These are phyloP conservation scores for Megaceryle maxima DNA, from an alignment of 2,113 vertebrate genomes.

Conservation along the genomic window DNA sequence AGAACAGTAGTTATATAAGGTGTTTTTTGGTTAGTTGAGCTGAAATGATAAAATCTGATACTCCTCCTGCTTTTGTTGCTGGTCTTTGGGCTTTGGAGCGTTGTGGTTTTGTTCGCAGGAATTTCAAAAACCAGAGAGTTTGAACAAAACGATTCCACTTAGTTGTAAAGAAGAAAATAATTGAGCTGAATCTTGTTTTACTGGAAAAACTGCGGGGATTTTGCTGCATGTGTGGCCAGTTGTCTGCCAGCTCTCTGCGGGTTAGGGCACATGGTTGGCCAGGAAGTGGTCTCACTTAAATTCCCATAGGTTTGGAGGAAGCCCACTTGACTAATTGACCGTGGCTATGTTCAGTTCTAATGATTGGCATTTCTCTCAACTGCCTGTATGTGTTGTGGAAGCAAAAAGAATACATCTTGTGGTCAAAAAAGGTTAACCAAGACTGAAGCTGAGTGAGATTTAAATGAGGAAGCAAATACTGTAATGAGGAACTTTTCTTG, in stretches of 20 bases:
- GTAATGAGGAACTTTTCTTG: neutral
- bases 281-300: neutral
- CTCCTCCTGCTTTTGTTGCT: neutral
- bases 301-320: neutral
- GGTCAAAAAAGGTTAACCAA: neutral
- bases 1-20: constrained; percentile 14
- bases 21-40: neutral
- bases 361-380: neutral
- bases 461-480: neutral
- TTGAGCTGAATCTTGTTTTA: neutral
- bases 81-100: neutral
- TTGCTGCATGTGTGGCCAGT: neutral
- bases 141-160: neutral
- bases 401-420: neutral
- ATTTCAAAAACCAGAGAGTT: neutral
- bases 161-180: neutral
- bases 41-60: neutral
- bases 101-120: neutral
- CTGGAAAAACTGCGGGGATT: neutral
- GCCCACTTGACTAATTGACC: neutral
- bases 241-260: neutral
- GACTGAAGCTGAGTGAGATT: neutral
- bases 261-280: neutral
- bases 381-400: neutral
- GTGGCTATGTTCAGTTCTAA: neutral